These are phyloP conservation scores for Crenichthys baileyi DNA, from an alignment of 2,797 vertebrate species.

Conservation along the genomic window DNA sequence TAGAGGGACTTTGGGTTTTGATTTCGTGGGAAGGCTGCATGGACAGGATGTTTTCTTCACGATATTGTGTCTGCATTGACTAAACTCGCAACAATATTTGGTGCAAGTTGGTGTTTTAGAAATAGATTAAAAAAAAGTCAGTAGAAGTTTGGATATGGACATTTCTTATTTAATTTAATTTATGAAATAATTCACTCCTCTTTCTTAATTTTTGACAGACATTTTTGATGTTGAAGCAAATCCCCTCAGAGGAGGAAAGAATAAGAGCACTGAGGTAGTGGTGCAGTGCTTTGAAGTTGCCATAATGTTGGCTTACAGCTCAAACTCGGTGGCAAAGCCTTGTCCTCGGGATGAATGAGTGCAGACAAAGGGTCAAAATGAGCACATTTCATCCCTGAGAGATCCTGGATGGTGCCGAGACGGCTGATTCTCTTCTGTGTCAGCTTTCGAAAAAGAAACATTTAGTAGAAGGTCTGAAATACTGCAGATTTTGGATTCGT, in stretches of 20 bases:
- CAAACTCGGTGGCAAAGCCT: slow-evolving; percentile 75
- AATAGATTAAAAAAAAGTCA: background rate
- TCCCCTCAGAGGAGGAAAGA: slow-evolving; percentile 63
- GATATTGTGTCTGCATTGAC: slow-evolving; percentile 23
- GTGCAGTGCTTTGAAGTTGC: slow-evolving; percentile 76
- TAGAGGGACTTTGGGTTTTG: slow-evolving; percentile 42
- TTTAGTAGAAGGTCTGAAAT: slow-evolving; percentile 63
- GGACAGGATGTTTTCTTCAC: slow-evolving; percentile 37
- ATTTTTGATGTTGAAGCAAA: slow-evolving; percentile 53
- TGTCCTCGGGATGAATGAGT: slow-evolving; percentile 78
- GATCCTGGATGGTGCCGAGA: slow-evolving; percentile 53
- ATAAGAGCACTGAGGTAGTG: slow-evolving; percentile 66
- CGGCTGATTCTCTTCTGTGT: slow-evolving; percentile 57
- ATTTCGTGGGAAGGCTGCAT: slow-evolving; percentile 46
- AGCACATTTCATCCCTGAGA: slow-evolving; percentile 59
- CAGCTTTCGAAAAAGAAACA: slow-evolving; percentile 54
- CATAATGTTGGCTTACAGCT: slow-evolving; percentile 77
- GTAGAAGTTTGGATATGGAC: background rate
- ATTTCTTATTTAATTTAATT: slow-evolving; percentile 8
- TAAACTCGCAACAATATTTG: slow-evolving; percentile 2
- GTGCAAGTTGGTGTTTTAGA: slow-evolving; percentile 6
- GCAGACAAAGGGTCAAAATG: slow-evolving; percentile 70
- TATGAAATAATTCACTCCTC: slow-evolving; percentile 14
- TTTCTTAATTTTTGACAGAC: slow-evolving; percentile 38
- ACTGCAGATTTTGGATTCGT: slow-evolving; percentile 23